Conservation (phyloP, 2,113 vertebrate species). For the Cettia cetti region DNA sequence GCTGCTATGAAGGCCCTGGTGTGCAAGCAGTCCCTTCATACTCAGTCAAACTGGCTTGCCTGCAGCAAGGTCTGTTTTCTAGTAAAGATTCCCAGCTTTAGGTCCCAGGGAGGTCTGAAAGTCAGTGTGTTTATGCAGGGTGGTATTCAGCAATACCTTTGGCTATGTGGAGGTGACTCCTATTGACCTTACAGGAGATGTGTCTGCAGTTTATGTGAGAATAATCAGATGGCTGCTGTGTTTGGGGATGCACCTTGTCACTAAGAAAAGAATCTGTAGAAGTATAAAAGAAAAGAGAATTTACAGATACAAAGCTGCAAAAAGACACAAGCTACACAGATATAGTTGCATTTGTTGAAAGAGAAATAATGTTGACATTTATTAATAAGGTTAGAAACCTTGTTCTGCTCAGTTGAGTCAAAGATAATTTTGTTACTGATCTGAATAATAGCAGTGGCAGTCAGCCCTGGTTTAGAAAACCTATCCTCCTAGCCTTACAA, state of each 20-base stretch:
- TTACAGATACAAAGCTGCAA: not conserved
- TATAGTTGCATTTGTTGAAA: not conserved
- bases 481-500: not conserved
- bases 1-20: not conserved
- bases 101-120: not conserved
- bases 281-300: not conserved
- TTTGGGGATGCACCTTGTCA: not conserved
- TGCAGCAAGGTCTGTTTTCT: not conserved
- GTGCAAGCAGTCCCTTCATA: not conserved
- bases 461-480: not conserved
- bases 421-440: constrained; percentile 27
- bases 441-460: not conserved
- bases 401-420: not conserved
- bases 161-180: not conserved
- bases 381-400: constrained; percentile 10
- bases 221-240: not conserved
- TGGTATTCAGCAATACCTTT: not conserved
- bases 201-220: not conserved
- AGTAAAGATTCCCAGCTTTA: not conserved
- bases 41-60: not conserved
- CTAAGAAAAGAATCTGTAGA: not conserved
- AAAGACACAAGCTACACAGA: not conserved
- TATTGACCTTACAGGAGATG: not conserved
- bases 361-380: not conserved
- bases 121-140: not conserved